Evolutionary conservation across 2,888 invertebrate species (phyloP), one percentile per base, ranked within the genome.

Genomic region (Amphimallon solstitiale): DNA sequence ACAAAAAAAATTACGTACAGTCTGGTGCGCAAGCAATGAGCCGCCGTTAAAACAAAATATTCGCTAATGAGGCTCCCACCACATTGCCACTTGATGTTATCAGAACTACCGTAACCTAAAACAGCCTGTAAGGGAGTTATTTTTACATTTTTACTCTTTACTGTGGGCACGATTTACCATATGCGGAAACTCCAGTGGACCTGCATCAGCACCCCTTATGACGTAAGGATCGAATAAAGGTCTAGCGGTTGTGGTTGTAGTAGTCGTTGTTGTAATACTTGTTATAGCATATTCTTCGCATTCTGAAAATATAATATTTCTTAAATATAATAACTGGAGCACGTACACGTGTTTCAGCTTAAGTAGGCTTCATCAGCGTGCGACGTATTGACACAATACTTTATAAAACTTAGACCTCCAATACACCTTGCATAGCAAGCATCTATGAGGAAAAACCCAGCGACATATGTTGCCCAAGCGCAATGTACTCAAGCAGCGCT

Each of bases 1-100:
- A 14, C 9, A 17, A n/a, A 12, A 51, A 17, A 51, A n/a, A 12
- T 60, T 19, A 65, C 70, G 64, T 64, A 70, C 70, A 65, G 62
- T 56, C 54, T 64, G 1, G 72, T 64, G 21, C 65, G 19, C 10
- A 67, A 37, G 71, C 90, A 90, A 74, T 90, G 90, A 0, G 88
- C 89, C 0, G 89, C 89, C 0, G 89, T 88, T 2, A 90, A 76
- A 43, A 91, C 85, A 76, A 85, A 89, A 1, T 80, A 79, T 0
- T 86, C 71, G 56, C 87, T 87, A 59, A 90, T 85, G 10, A 90
- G 80, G 4, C 85, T 84, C 0, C 90, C 91, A 0, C 90, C 90
- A 72, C 90, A 91, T 3, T 72, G 72, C 83, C 86, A 87, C 0
- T 70, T 56, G 68, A 84, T 82, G 0, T 76, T 74, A 4, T 75